These are phyloP conservation scores for Aptenodytes patagonicus DNA, from an alignment of 2,113 vertebrate species.

Conservation along the genomic window DNA sequence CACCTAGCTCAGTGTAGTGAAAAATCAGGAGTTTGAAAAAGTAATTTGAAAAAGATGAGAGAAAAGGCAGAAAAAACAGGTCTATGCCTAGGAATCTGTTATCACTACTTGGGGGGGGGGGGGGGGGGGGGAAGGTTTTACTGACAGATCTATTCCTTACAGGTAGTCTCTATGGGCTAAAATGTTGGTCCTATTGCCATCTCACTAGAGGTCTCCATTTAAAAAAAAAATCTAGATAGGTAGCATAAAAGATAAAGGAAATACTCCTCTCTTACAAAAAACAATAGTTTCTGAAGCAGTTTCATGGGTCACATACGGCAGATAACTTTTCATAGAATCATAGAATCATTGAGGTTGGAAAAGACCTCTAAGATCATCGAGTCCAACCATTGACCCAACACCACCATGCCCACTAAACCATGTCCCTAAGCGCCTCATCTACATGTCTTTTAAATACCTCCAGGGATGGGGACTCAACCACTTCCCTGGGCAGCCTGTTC, in stretches of 20 bases:
- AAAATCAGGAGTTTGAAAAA: background rate
- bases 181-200: background rate
- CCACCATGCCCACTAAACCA: too few relatives aligned
- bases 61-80: background rate
- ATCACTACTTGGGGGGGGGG: too few relatives aligned
- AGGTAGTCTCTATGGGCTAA: background rate
- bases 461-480: too few relatives aligned
- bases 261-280: background rate
- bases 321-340: background rate
- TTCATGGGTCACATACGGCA: background rate
- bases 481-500: too few relatives aligned
- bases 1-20: background rate
- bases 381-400: too few relatives aligned
- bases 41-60: background rate
- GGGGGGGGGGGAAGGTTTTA: background rate
- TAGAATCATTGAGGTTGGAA: too few relatives aligned
- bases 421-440: too few relatives aligned
- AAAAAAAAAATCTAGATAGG: background rate
- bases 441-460: too few relatives aligned
- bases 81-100: background rate
- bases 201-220: background rate
- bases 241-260: background rate
- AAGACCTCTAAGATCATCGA: too few relatives aligned
- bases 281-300: background rate
- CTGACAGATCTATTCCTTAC: background rate